Evolutionary conservation across 2,797 vertebrate species (phyloP), one percentile per base, ranked within the genome.

Genomic region (Spea hammondii): DNA sequence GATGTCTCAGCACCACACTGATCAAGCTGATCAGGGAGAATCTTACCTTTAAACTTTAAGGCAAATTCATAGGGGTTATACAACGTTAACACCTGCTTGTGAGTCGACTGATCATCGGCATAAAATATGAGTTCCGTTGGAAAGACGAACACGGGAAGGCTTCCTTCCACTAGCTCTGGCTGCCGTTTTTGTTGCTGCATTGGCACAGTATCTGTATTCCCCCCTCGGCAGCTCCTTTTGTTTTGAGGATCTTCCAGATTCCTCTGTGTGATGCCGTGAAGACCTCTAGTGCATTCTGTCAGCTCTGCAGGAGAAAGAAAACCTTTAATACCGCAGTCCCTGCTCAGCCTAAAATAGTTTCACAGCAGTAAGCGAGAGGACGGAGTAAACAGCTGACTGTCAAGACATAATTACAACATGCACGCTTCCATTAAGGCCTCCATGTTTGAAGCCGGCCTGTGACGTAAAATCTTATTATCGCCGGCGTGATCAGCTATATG

Each of bases 11-110:
- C 6, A 11, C 55, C 10, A 11, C 10, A 57, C 6, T 44, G 14
- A 32, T 17, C 59, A 32, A 2, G 2, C 5, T 13, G 8, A n/a
- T 62, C 32, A 32, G 32, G 32, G 8, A 67, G 83, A 85, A 82
- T 93, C 95, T 92, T 89, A 99, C 98, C 97, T 99, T 99, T 99
- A 88, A 99, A 99, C 91, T 98, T 98, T 91, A 99, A 96, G 84
- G 97, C 96, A 87, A 99, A 99, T 89, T 99, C 97, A 93, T 99
- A 99, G 76, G 98, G 98, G 86, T 99, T 99, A 93, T 99, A 99
- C 84, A 99, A 94, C 78, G 98, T 99, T 94, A 99, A 94, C 94
- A 99, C 97, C 90, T 96, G 96, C 90, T 99, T 99, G 91, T 99
- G 96, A 82, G 97, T 97, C 45, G 94, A 93, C 93, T 99, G 98